Conservation (phyloP, 1,140 invertebrate species). For the Helicoverpa zea region DNA sequence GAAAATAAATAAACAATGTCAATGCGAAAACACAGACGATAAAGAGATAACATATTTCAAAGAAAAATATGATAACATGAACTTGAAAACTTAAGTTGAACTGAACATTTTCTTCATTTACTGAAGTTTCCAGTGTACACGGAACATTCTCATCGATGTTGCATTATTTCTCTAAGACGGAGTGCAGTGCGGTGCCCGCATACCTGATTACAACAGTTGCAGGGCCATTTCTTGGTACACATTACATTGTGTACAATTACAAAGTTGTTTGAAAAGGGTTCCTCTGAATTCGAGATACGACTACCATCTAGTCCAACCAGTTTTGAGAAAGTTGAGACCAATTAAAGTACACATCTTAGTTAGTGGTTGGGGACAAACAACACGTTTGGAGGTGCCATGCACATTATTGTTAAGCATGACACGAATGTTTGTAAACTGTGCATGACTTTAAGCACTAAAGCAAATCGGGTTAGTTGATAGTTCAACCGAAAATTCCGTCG, state of each 20-base stretch:
- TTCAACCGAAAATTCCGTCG: not conserved
- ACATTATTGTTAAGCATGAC: conserved; percentile 5
- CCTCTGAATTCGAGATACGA: not conserved
- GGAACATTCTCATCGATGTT: conserved; percentile 7
- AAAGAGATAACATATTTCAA: not conserved
- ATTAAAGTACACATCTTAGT: not conserved
- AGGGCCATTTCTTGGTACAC: not conserved
- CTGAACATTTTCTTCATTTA: not conserved
- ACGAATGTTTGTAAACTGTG: conserved; percentile 21
- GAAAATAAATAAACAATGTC: too few relatives aligned
- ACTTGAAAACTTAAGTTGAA: not conserved
- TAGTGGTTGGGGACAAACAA: not conserved
- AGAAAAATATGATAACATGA: conserved; percentile 7
- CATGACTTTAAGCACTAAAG: conserved; percentile 20
- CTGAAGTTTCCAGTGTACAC: not conserved
- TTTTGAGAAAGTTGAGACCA: not conserved
- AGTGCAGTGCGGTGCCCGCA: not conserved
- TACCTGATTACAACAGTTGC: not conserved
- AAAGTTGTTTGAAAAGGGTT: not conserved
- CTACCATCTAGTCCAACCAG: not conserved
- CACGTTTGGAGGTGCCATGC: not conserved
- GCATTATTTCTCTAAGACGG: not conserved
- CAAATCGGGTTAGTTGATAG: conserved; percentile 15
- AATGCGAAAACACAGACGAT: not conserved
- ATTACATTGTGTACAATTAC: not conserved